A percentile compares a stretch with the other conserved stretches of the same genome.
phyloP scores from a whole-genome alignment of 2,797 vertebrate genomes.

The Hippocampus kuda region DNA sequence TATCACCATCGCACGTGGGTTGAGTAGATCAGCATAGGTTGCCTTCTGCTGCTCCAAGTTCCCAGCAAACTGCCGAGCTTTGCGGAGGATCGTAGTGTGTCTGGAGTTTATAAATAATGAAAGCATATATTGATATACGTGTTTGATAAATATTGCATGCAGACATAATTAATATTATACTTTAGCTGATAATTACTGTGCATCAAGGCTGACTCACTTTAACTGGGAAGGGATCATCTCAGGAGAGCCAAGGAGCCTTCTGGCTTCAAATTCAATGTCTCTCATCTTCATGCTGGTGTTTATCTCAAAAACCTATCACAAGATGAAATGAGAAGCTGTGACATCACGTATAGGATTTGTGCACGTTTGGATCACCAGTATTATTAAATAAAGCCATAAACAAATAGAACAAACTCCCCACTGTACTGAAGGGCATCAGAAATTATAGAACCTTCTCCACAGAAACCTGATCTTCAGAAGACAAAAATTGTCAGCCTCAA shows the following conservation, averaged over 20 bases:
- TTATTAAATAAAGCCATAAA: not conserved
- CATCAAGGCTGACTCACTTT: not conserved
- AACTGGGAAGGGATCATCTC: not conserved
- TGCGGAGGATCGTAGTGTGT: not conserved
- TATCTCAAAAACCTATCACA: slow-evolving; percentile 1
- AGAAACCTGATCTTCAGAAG: not conserved
- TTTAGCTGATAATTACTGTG: not conserved
- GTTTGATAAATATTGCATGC: not conserved
- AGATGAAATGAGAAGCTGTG: not conserved
- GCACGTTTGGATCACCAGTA: not conserved
- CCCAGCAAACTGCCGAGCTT: not conserved
- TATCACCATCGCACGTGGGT: slow-evolving; percentile 1
- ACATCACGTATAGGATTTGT: not conserved
- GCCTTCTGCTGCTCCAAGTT: not conserved
- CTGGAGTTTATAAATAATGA: not conserved
- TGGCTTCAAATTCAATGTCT: slow-evolving; percentile 7
- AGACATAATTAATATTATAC: not conserved
- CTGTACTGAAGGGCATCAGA: not conserved
- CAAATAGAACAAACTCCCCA: not conserved
- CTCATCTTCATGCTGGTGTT: slow-evolving; percentile 9
- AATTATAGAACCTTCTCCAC: not conserved
- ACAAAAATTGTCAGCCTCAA: not conserved
- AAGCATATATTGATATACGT: not conserved
- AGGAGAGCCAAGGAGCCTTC: not conserved
- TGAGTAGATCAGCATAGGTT: not conserved